A percentile compares a stretch with the other conserved stretches of the same genome.
These are phyloP conservation scores for Leptonema lineaticorne DNA, from an alignment of 1,140 invertebrate genomes.

Conservation along the genomic window DNA sequence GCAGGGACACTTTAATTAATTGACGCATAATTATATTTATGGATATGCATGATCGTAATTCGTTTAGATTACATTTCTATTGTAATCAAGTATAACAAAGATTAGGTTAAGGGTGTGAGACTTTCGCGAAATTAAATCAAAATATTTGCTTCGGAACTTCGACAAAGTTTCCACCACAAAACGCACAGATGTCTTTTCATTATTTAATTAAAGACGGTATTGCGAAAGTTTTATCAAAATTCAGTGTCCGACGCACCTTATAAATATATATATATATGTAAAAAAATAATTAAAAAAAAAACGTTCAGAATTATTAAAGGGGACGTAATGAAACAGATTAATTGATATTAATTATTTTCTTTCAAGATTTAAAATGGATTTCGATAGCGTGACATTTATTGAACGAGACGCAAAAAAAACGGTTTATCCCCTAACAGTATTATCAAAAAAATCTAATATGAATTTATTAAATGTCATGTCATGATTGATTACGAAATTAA, in stretches of 20 bases:
- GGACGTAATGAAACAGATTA: background rate
- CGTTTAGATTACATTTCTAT: background rate
- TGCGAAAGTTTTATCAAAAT: too few relatives aligned
- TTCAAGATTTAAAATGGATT: constrained; percentile 39
- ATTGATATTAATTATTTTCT: constrained; percentile 42
- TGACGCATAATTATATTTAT: too few relatives aligned
- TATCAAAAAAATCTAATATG: constrained; percentile 58
- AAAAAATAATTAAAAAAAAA: constrained; percentile 20
- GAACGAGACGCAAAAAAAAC: constrained; percentile 44
- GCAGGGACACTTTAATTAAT: too few relatives aligned
- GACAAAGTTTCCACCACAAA: constrained; percentile 14
- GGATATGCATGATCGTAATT: background rate
- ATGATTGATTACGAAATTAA: constrained; percentile 36
- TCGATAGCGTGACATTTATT: constrained; percentile 45
- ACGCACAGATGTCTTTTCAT: constrained; percentile 15
- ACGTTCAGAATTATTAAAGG: background rate
- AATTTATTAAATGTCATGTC: constrained; percentile 53
- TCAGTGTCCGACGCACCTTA: too few relatives aligned
- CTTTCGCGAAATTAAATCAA: constrained; percentile 26
- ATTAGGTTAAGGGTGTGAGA: background rate
- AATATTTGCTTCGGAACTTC: constrained; percentile 32
- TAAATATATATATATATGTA: too few relatives aligned
- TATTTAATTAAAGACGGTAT: background rate
- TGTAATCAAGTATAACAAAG: background rate
- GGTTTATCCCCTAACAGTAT: constrained; percentile 31